Base-by-base conservation (phyloP, 1,140 invertebrate genomes). In the Philotrypesis tridentata region DNA sequence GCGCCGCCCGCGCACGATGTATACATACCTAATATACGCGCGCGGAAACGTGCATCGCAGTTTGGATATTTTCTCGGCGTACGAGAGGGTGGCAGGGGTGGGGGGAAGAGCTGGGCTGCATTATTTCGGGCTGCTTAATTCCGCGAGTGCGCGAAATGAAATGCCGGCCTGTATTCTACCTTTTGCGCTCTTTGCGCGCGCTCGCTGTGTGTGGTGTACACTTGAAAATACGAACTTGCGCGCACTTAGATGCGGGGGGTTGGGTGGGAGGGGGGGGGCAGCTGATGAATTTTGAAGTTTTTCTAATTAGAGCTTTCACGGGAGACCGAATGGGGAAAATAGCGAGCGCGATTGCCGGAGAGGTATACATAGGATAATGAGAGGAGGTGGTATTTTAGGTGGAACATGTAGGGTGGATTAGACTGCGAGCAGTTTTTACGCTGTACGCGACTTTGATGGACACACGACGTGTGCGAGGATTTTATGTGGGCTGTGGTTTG, bases 81-180 rank as follows among this genome's bases (percentile, higher is more conserved):
- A n/a, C n/a, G n/a, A n/a, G n/a, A n/a, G n/a, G n/a, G n/a, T n/a
- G n/a, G n/a, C n/a, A n/a, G n/a, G n/a, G n/a, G n/a, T n/a, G n/a
- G n/a, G n/a, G n/a, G n/a, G n/a, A n/a, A n/a, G n/a, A n/a, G 48
- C 21, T 5, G 21, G 63, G 63, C 25, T 25, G 11, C 27, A 33
- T 70, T 70, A 70, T 70, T 70, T 70, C 31, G 27, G 31, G 1
- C 31, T n/a, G 31, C 67, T 33, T 33, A 33, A 70, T 70, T 70
- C 63, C 63, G 25, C 63, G 63, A 65, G 63, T 29, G 25, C 61
- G 23, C 27, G 23, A 65, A 65, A 65, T 65, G 60, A 61, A 61
- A 61, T 23, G 61, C 48, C n/a, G 48, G 5, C 48, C 48, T 55
- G 48, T 4, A 55, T 55, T 55, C n/a, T n/a, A n/a, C n/a, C n/a